A percentile compares a stretch with the other conserved stretches of the same genome.
Evolutionary conservation across 2,113 vertebrate species (phyloP).

Genomic region (Aplodontia rufa): DNA sequence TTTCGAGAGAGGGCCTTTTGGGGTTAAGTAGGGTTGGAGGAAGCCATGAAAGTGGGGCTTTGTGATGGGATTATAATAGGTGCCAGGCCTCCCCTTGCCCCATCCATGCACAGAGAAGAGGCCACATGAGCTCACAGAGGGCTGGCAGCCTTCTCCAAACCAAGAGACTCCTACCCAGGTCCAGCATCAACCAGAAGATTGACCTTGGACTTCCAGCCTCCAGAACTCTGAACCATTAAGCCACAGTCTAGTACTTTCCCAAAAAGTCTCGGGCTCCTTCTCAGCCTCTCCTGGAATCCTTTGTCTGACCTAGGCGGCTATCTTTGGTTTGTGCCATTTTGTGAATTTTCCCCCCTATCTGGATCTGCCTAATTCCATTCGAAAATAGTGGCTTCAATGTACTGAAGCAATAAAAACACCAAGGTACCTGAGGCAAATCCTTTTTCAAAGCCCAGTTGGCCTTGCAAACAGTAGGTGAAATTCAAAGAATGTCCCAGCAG

Average conservation of each 20-base stretch:
- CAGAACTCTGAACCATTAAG: neutral
- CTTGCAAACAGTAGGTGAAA: neutral
- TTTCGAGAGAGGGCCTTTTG: neutral
- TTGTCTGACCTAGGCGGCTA: neutral
- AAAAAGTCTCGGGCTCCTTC: neutral
- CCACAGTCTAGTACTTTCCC: neutral
- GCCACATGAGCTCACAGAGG: neutral
- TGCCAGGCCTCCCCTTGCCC: no score
- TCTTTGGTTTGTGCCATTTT: neutral
- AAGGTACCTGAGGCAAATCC: neutral
- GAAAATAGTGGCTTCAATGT: constrained; percentile 26
- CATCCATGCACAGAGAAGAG: neutral
- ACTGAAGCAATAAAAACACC: constrained; percentile 35
- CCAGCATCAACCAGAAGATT: neutral
- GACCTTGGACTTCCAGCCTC: neutral
- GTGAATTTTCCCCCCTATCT: neutral
- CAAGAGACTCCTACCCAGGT: neutral
- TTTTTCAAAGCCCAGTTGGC: neutral
- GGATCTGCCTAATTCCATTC: neutral
- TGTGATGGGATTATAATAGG: neutral
- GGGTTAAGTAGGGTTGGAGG: neutral
- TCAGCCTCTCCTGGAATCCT: neutral
- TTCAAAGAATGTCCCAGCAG: neutral
- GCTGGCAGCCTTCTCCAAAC: neutral
- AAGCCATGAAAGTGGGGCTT: neutral